A percentile compares a stretch with the other conserved stretches of the same genome.
Evolutionary conservation across 2,113 vertebrate species (phyloP).

Genomic region (Gorsachius goisagi): DNA sequence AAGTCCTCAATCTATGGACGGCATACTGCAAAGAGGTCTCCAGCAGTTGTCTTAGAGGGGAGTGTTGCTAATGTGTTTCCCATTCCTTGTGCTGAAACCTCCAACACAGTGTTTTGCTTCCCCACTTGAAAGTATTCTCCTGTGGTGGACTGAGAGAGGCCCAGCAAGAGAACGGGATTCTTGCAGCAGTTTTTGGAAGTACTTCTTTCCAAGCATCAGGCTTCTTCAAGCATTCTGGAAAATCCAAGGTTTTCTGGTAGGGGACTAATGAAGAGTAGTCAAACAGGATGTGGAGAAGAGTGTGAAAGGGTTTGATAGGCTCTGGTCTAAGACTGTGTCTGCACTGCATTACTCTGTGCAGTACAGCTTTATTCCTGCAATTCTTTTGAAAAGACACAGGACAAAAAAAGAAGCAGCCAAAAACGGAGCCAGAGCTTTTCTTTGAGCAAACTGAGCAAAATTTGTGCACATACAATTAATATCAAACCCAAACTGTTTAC

Average conservation of each 20-base stretch:
- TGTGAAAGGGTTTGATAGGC: background rate
- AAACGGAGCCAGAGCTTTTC: background rate
- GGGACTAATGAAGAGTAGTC: constrained; percentile 19
- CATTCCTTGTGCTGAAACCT: background rate
- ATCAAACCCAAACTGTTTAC: background rate
- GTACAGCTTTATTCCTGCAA: constrained; percentile 6
- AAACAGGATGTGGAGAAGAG: constrained; percentile 45
- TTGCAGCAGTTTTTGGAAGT: constrained; percentile 2
- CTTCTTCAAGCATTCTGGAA: background rate
- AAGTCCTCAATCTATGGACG: background rate
- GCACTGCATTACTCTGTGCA: background rate
- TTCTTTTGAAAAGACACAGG: background rate
- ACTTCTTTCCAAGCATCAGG: background rate
- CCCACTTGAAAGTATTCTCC: background rate
- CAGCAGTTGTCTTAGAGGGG: background rate
- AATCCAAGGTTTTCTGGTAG: background rate
- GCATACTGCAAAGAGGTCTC: background rate
- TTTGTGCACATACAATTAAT: background rate
- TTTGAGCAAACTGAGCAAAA: background rate
- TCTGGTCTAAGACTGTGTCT: constrained; percentile 15
- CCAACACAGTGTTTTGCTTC: background rate
- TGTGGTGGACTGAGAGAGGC: background rate
- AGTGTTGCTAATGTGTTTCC: constrained; percentile 22
- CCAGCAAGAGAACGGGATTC: background rate
- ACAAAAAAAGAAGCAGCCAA: background rate